phyloP scores from a whole-genome alignment of 2,113 vertebrate species.

The Podarcis raffonei region DNA sequence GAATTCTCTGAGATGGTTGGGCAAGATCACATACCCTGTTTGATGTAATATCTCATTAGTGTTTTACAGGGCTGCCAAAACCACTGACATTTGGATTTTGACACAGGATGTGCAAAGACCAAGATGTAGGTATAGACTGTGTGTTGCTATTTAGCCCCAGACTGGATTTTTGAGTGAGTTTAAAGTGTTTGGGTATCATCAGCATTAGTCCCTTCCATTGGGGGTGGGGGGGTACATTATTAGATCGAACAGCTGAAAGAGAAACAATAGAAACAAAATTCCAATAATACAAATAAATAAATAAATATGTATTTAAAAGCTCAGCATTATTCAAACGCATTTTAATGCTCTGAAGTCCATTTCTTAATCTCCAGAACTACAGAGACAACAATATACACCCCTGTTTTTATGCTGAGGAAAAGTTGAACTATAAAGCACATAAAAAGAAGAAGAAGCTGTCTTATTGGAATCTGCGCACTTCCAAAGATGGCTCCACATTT shows the following conservation, averaged over 20 bases:
- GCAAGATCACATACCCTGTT: background rate
- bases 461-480: background rate
- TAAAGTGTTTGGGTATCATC: background rate
- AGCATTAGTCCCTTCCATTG: background rate
- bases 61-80: background rate
- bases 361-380: background rate
- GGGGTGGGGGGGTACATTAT: background rate
- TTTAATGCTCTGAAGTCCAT: background rate
- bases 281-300: background rate
- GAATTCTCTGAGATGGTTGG: conserved; percentile 10
- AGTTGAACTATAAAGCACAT: background rate
- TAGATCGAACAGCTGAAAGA: background rate
- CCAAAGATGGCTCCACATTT: background rate
- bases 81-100: background rate
- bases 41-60: conserved; percentile 1
- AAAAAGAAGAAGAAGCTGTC: background rate
- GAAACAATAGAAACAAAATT: background rate
- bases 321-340: background rate
- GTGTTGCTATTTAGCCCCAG: background rate
- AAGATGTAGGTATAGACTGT: background rate
- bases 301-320: background rate
- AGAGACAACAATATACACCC: background rate
- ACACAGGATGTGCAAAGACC: background rate
- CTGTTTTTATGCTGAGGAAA: background rate
- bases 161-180: background rate